Evolutionary conservation across 2,888 invertebrate genomes (phyloP), one percentile per base, ranked within the genome.

Genomic region (Lasius platythorax): DNA sequence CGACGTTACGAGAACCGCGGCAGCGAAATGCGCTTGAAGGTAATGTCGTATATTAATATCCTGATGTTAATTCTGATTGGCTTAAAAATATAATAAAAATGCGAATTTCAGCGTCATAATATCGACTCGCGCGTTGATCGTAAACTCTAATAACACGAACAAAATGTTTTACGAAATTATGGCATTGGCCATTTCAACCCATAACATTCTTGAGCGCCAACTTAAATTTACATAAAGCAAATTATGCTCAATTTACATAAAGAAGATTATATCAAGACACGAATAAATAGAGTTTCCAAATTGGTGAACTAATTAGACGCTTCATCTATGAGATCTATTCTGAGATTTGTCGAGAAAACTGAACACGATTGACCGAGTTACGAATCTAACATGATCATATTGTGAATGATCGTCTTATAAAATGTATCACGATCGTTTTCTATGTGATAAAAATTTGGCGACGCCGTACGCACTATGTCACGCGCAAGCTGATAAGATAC

Each of bases 41-140:
- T 73, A 68, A 33, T n/a, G 46, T 61, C 75, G 5, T 37, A 15
- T 73, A 81, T 81, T 79, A 79, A 79, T 53, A 82, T 64, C 64
- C 40, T 37, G 66, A 23, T 67, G 23, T 76, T 82, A 75, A 76
- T 76, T 76, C 30, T 53, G 30, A 8, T 75, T 30, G 18, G 12
- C 3, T 18, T 4, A 18, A 76, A 78, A 43, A n/a, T 8, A 8
- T 53, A 50, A 18, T 33, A 68, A 75, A 78, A 79, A 58, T 46
- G 4, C 11, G 12, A 4, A 53, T 43, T 43, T 23, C 23, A 79
- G 5, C 40, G n/a, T 78, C 23, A 8, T 30, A n/a, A 28, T 15
- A 56, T n/a, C 30, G 30, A 50, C 12, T 76, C 12, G 37, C 33
- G 53, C 30, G 9, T 30, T 18, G 56, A 28, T 63, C 18, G 30